Percentiles rank a stretch among this genome's conserved stretches.
phyloP scores from a whole-genome alignment of 2,113 vertebrate genomes.

The Vulpes vulpes region DNA sequence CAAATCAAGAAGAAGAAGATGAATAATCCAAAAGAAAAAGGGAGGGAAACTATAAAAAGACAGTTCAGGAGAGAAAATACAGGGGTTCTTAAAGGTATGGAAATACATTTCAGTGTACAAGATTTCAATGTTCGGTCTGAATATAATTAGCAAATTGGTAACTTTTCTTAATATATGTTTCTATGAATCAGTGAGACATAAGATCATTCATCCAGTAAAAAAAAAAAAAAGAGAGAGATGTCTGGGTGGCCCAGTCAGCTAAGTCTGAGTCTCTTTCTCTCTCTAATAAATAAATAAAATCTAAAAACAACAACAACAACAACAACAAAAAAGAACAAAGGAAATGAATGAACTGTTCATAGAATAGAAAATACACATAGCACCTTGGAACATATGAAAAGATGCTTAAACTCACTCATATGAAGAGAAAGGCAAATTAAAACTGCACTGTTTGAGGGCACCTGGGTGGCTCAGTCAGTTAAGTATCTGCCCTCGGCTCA shows the following conservation, averaged over 20 bases:
- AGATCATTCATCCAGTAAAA: background rate
- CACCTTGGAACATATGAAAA: background rate
- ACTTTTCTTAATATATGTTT: background rate
- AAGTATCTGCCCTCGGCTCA: too few relatives aligned
- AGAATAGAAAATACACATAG: constrained; percentile 10
- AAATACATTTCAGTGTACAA: background rate
- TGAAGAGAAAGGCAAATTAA: background rate
- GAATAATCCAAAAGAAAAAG: background rate
- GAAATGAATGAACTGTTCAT: background rate
- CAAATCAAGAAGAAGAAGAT: constrained; percentile 30
- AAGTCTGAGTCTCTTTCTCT: too few relatives aligned
- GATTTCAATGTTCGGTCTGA: background rate
- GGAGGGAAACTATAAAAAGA: background rate
- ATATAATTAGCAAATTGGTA: background rate
- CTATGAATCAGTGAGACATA: constrained; percentile 3
- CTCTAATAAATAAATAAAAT: too few relatives aligned
- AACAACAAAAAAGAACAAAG: background rate
- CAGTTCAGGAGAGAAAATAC: constrained; percentile 11
- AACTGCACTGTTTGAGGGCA: background rate
- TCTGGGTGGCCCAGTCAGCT: too few relatives aligned
- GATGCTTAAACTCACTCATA: background rate
- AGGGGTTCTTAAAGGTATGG: background rate
- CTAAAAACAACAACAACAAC: background rate
- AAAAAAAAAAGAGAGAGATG: background rate
- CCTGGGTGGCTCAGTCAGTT: too few relatives aligned